A percentile compares a stretch with the other conserved stretches of the same genome.
Conservation (phyloP, 2,797 vertebrate species). For the Phrynocephalus guinanensis region DNA sequence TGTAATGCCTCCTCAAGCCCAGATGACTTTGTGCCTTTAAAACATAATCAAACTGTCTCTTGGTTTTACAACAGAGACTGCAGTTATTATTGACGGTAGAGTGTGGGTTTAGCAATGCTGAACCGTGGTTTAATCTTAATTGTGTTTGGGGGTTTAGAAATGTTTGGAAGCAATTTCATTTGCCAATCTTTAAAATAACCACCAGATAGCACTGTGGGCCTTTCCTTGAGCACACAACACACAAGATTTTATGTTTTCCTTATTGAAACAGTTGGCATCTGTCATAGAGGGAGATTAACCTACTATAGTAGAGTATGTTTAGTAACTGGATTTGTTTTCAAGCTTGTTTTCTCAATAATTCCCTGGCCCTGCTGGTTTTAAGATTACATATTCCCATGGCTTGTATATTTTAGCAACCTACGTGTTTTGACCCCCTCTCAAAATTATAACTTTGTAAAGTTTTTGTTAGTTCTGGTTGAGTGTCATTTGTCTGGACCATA, state of each 20-base stretch:
- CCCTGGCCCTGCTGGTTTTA: neutral
- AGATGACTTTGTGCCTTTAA: neutral
- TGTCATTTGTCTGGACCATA: slow-evolving; percentile 2
- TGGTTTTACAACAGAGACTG: neutral
- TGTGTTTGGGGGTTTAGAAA: neutral
- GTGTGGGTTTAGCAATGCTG: neutral
- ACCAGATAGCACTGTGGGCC: slow-evolving; percentile 75
- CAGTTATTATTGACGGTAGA: neutral
- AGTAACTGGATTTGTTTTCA: slow-evolving; percentile 33
- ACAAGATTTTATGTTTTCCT: slow-evolving; percentile 28
- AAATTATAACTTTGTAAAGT: neutral
- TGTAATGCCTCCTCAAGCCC: slow-evolving; percentile 16
- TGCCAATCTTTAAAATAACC: slow-evolving; percentile 34
- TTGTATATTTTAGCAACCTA: neutral
- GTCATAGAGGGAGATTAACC: slow-evolving; percentile 53
- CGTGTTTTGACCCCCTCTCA: neutral
- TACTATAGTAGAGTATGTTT: slow-evolving; percentile 15
- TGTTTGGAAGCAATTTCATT: fast-evolving
- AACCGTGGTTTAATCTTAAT: neutral
- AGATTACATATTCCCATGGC: neutral
- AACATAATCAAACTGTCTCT: neutral
- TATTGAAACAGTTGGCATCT: slow-evolving; percentile 46
- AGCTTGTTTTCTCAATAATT: neutral
- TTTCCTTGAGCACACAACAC: slow-evolving; percentile 6
- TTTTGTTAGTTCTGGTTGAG: neutral